A percentile compares a stretch with the other conserved stretches of the same genome.
These are phyloP conservation scores for Agrenia bidenticulata DNA, from an alignment of 2,888 invertebrate species.

Conservation along the genomic window DNA sequence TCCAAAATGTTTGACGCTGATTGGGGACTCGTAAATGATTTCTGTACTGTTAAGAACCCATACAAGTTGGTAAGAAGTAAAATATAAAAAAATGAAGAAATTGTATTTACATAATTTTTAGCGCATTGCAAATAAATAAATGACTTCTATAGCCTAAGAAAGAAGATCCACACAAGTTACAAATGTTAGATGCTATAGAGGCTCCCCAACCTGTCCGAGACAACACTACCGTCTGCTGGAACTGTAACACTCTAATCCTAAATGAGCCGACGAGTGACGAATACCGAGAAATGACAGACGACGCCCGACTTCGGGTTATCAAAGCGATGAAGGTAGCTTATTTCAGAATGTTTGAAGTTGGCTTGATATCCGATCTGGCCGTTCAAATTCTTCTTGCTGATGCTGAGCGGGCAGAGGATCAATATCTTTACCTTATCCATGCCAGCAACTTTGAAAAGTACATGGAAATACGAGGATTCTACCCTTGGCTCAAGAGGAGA, in stretches of 20 bases:
- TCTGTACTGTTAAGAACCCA: constrained; percentile 63
- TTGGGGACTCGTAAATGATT: constrained; percentile 63
- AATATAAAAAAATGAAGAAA: neutral
- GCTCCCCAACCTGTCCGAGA: constrained; percentile 28
- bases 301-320: constrained; percentile 64
- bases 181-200: neutral
- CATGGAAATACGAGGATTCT: constrained; percentile 53
- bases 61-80: constrained; percentile 56
- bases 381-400: constrained; percentile 63
- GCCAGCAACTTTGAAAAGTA: constrained; percentile 40
- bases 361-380: constrained; percentile 64
- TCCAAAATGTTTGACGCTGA: constrained; percentile 67
- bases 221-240: constrained; percentile 37
- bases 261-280: constrained; percentile 64
- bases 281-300: constrained; percentile 63
- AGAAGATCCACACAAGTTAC: too few relatives aligned
- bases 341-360: constrained; percentile 59
- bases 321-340: constrained; percentile 61
- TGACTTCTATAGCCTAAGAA: too few relatives aligned
- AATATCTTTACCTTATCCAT: constrained; percentile 44
- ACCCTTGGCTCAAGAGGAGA: constrained; percentile 59
- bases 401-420: constrained; percentile 61
- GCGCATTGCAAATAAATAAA: constrained; percentile 4
- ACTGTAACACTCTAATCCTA: constrained; percentile 56
- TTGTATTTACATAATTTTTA: neutral